A percentile compares a stretch with the other conserved stretches of the same genome.
These are phyloP conservation scores for Ochlodes sylvanus DNA, from an alignment of 2,888 invertebrate genomes.

Conservation along the genomic window DNA sequence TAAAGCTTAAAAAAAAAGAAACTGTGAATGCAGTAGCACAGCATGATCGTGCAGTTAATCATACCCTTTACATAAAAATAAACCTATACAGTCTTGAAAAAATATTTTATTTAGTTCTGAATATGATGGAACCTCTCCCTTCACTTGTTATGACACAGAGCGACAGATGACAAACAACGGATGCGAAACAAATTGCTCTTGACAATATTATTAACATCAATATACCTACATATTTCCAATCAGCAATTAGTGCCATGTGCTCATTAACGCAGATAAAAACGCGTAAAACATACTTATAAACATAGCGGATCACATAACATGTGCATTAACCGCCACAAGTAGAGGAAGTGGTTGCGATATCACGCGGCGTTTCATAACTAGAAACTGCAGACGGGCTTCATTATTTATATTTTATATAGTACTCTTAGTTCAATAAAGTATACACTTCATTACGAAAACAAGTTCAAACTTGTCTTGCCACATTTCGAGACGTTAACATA, in stretches of 20 bases:
- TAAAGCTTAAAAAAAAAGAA: too few species aligned
- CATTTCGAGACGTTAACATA: too few species aligned
- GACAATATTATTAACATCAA: slow-evolving; percentile 4
- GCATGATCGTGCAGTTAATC: too few species aligned
- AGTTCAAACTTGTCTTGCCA: too few species aligned
- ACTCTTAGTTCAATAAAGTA: neutral
- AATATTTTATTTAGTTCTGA: too few species aligned
- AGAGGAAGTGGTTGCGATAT: slow-evolving; percentile 63
- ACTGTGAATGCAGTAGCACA: too few species aligned
- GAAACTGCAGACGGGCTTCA: slow-evolving; percentile 15
- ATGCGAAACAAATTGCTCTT: slow-evolving; percentile 1
- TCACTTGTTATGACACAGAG: too few species aligned
- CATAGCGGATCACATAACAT: slow-evolving; percentile 18
- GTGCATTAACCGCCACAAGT: slow-evolving; percentile 53
- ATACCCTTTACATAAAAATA: too few species aligned
- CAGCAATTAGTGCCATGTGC: slow-evolving; percentile 18
- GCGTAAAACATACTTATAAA: slow-evolving; percentile 5
- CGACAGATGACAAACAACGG: slow-evolving; percentile 2
- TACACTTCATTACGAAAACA: too few species aligned
- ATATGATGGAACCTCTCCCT: too few species aligned
- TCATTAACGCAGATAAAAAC: slow-evolving; percentile 16
- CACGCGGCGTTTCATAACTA: slow-evolving; percentile 55
- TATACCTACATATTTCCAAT: slow-evolving; percentile 18
- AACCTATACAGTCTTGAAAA: too few species aligned
- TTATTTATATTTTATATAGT: neutral